Evolutionary conservation across 2,113 vertebrate genomes (phyloP).

Genomic region (Spea bombifrons): DNA sequence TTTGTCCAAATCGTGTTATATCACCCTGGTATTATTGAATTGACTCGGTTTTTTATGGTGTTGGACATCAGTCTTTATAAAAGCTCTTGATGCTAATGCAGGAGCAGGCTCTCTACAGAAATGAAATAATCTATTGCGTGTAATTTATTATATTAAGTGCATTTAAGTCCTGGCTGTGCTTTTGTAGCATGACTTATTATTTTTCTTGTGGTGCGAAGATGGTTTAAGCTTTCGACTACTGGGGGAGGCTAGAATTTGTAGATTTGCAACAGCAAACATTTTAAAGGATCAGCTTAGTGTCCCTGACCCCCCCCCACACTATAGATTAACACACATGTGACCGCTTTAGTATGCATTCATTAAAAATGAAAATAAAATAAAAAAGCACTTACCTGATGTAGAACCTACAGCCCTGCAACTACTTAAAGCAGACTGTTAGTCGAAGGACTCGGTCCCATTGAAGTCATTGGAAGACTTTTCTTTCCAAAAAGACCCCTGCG

Average conservation of each 20-base stretch:
- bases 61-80: slow-evolving; percentile 16
- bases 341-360: too few relatives aligned
- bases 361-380: too few relatives aligned
- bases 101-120: slow-evolving; percentile 19
- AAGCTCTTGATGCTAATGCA: slow-evolving; percentile 21
- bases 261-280: too few relatives aligned
- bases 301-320: too few relatives aligned
- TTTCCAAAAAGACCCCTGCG: too few relatives aligned
- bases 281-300: too few relatives aligned
- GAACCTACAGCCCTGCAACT: too few relatives aligned
- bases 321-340: too few relatives aligned
- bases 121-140: slow-evolving; percentile 32
- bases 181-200: slow-evolving; percentile 18
- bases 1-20: slow-evolving; percentile 8
- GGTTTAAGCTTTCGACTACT: slow-evolving; percentile 17
- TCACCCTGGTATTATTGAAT: slow-evolving; percentile 4
- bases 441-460: too few relatives aligned
- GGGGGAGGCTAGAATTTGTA: slow-evolving; percentile 6
- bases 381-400: too few relatives aligned
- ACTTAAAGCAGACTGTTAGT: too few relatives aligned
- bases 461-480: too few relatives aligned
- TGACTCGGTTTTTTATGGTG: accelerated
- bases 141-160: slow-evolving; percentile 42
- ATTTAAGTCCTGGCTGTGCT: slow-evolving; percentile 21
- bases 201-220: background rate